Evolutionary conservation across 2,888 invertebrate species (phyloP).

Genomic region (Galeruca laticollis): DNA sequence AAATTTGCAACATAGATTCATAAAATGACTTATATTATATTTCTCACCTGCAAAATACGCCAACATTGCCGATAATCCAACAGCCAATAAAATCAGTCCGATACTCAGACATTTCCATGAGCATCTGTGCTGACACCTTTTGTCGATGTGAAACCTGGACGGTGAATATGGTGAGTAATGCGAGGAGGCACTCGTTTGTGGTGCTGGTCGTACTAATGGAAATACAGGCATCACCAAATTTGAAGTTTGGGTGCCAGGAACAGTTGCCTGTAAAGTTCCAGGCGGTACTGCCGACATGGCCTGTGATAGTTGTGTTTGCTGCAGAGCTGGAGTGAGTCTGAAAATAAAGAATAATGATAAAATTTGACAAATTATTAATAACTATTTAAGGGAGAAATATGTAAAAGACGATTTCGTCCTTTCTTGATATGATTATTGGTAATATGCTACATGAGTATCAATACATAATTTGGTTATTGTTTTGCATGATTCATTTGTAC

Average conservation of each 20-base stretch:
- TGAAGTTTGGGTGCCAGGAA: constrained; percentile 67
- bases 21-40: background rate
- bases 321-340: constrained; percentile 69
- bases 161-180: constrained; percentile 92
- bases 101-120: constrained; percentile 98
- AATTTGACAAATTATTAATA: background rate
- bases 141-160: constrained; percentile 94
- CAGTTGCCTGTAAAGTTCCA: constrained; percentile 68
- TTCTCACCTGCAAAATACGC: constrained; percentile 94
- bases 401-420: too few relatives aligned
- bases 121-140: constrained; percentile 92
- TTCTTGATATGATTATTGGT: too few relatives aligned
- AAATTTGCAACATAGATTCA: too few relatives aligned
- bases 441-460: too few relatives aligned
- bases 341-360: constrained; percentile 53
- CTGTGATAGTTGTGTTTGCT: constrained; percentile 70
- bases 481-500: too few relatives aligned
- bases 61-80: constrained; percentile 92
- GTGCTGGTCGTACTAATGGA: constrained; percentile 74
- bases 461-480: too few relatives aligned
- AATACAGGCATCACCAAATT: constrained; percentile 90
- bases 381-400: too few relatives aligned
- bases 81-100: constrained; percentile 89
- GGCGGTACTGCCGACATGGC: constrained; percentile 75
- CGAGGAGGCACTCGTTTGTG: constrained; percentile 73